phyloP scores from a whole-genome alignment of 2,797 vertebrate species.

The Neosilurus mollespiculum region DNA sequence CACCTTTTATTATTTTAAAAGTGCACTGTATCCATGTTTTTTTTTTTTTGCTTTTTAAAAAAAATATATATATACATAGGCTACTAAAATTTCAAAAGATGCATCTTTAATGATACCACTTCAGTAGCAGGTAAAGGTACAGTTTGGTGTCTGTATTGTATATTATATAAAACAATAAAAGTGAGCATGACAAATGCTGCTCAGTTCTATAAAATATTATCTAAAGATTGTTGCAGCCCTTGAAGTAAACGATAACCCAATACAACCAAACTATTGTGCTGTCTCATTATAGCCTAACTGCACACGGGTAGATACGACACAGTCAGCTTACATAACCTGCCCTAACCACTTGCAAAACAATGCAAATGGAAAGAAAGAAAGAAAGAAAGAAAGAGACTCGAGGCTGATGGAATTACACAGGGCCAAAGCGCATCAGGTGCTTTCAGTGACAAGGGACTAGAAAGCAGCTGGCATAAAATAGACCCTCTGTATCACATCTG shows the following conservation, averaged over 20 bases:
- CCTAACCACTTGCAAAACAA: constrained; percentile 9
- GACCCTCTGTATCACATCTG: constrained; percentile 30
- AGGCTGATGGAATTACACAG: constrained; percentile 13
- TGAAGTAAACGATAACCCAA: background rate
- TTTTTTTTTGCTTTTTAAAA: no score
- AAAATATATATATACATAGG: background rate
- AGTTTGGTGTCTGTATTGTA: background rate
- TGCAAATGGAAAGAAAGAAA: background rate
- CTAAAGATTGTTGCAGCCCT: background rate
- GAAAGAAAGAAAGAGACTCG: background rate
- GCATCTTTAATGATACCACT: background rate
- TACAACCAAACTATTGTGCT: background rate
- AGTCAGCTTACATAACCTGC: constrained; percentile 9
- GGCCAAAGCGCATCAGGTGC: constrained; percentile 63
- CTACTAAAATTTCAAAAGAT: background rate
- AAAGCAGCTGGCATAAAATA: constrained; percentile 39
- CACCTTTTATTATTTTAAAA: background rate
- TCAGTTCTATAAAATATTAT: background rate
- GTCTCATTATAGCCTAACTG: constrained; percentile 1
- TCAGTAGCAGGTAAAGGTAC: background rate
- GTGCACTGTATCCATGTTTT: background rate
- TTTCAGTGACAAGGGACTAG: constrained; percentile 41
- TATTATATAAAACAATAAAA: background rate
- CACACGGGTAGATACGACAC: background rate
- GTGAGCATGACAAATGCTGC: background rate